Evolutionary conservation across 2,113 vertebrate genomes (phyloP).

Genomic region (Oreochromis spilurus): DNA sequence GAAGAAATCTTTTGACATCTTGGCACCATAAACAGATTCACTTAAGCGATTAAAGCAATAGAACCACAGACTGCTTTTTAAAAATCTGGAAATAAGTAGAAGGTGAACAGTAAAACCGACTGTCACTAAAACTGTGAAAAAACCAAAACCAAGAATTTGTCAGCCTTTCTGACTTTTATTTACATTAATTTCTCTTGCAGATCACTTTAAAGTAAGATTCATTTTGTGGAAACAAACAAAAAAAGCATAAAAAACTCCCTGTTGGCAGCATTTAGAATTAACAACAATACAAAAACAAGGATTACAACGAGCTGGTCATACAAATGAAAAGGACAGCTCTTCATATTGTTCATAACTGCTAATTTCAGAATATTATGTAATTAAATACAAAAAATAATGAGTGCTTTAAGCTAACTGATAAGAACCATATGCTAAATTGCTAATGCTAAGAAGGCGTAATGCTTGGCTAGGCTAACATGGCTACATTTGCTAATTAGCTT

Average conservation of each 20-base stretch:
- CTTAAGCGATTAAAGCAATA: not conserved
- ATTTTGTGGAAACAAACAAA: not conserved
- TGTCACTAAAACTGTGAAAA: not conserved
- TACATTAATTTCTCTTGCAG: not conserved
- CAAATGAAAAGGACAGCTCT: not conserved
- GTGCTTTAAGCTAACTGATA: not conserved
- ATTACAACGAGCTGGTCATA: not conserved
- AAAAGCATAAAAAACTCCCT: not conserved
- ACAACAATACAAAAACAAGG: not conserved
- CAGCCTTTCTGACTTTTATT: not conserved
- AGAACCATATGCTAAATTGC: not conserved
- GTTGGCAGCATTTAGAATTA: not conserved
- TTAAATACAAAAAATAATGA: not conserved
- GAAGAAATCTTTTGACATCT: slow-evolving; percentile 5
- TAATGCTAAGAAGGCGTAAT: not conserved
- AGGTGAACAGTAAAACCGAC: not conserved
- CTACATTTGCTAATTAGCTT: not conserved
- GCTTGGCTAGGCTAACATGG: not conserved
- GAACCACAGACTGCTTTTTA: not conserved
- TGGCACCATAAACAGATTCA: not conserved
- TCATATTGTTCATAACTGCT: not conserved
- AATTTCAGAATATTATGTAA: not conserved
- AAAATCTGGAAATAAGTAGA: not conserved
- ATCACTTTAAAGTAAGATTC: not conserved
- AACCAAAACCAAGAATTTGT: not conserved